phyloP scores from a whole-genome alignment of 1,140 invertebrate species.

The Ectropis grisescens region DNA sequence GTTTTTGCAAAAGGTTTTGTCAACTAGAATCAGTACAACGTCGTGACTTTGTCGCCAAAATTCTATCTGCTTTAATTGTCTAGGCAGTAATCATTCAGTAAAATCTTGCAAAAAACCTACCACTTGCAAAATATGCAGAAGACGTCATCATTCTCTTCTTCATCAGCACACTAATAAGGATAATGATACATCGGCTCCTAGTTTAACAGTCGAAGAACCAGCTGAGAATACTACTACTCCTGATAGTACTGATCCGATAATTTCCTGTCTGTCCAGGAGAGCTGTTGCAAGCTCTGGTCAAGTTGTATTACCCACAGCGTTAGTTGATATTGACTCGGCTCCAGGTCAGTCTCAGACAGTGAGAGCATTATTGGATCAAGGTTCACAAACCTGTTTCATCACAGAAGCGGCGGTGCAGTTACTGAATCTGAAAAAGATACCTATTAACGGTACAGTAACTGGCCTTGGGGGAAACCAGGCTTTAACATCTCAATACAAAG shows the following conservation, averaged over 20 bases:
- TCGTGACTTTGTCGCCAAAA: conserved; percentile 2
- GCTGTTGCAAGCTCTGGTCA: neutral
- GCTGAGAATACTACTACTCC: neutral
- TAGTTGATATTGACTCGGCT: neutral
- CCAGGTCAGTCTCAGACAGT: neutral
- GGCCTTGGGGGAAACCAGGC: too few relatives aligned
- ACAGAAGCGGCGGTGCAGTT: too few relatives aligned
- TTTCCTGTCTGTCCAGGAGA: neutral
- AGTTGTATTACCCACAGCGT: neutral
- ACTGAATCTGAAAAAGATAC: too few relatives aligned
- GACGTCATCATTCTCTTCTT: neutral
- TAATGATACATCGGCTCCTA: neutral
- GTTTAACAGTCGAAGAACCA: neutral
- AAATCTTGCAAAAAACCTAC: neutral
- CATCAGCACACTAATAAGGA: neutral
- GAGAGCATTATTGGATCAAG: neutral
- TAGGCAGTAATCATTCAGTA: conserved; percentile 1
- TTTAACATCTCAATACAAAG: too few relatives aligned
- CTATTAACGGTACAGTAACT: too few relatives aligned
- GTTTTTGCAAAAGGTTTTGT: conserved; percentile 3
- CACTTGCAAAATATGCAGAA: conserved; percentile 1
- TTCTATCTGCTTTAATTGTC: conserved; percentile 5
- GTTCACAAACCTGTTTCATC: too few relatives aligned
- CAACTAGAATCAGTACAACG: neutral
- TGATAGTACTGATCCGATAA: neutral